Evolutionary conservation across 2,888 invertebrate genomes (phyloP).

Genomic region (Nephrotoma appendiculata): DNA sequence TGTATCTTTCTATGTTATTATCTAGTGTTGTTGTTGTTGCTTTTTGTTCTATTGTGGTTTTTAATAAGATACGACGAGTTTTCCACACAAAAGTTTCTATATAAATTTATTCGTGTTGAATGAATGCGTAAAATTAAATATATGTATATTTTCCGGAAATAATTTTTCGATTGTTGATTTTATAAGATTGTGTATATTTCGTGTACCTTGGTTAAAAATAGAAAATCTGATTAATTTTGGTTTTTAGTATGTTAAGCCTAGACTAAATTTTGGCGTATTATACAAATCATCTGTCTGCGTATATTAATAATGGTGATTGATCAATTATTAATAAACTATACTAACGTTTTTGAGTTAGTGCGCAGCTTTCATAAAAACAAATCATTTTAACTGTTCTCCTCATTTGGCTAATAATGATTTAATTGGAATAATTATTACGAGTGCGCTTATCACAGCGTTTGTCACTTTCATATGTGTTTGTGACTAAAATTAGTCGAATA

Average conservation of each 20-base stretch:
- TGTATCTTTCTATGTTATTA: not conserved
- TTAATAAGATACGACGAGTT: not conserved
- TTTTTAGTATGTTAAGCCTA: not conserved
- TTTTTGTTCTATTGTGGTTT: not conserved
- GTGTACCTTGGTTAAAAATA: not conserved
- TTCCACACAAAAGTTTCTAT: not conserved
- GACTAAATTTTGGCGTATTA: not conserved
- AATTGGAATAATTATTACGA: not conserved
- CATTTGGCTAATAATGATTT: not conserved
- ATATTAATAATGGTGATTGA: not conserved
- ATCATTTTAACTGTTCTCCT: not conserved
- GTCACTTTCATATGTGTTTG: too few relatives aligned
- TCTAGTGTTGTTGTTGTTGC: not conserved
- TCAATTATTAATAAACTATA: not conserved
- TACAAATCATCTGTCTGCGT: not conserved
- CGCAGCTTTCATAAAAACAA: not conserved
- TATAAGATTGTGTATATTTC: not conserved
- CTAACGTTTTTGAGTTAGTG: not conserved
- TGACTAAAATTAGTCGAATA: too few relatives aligned
- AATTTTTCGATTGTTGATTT: not conserved
- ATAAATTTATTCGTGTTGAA: not conserved
- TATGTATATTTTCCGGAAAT: not conserved
- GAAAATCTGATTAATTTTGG: not conserved
- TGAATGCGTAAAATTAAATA: not conserved
- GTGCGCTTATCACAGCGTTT: too few relatives aligned